Conservation (phyloP, 2,888 invertebrate genomes). For the Drosophila pseudotakahashii region DNA sequence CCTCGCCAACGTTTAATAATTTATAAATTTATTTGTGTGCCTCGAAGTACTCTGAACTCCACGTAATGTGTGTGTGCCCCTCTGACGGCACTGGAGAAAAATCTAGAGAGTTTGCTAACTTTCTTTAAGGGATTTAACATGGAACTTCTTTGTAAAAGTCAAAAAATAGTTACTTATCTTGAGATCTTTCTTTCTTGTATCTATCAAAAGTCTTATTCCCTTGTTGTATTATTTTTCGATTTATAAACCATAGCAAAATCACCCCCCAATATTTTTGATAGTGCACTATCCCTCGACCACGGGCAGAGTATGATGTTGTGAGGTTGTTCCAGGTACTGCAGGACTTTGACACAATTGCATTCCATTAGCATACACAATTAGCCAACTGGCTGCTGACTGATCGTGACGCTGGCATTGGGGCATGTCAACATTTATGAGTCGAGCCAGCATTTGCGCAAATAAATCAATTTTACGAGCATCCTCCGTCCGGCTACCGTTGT, state of each 20-base stretch:
- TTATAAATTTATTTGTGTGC: constrained; percentile 68
- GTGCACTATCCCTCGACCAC: constrained; percentile 28
- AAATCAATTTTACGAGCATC: constrained; percentile 57
- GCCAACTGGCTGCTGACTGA: constrained; percentile 52
- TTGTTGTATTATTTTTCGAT: too few relatives aligned
- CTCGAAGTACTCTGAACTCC: constrained; percentile 51
- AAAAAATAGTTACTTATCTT: too few relatives aligned
- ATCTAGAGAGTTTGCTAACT: not conserved
- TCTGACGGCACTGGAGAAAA: constrained; percentile 12
- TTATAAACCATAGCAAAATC: too few relatives aligned
- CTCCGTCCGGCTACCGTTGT: constrained; percentile 53
- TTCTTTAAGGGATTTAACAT: too few relatives aligned
- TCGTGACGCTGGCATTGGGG: constrained; percentile 43
- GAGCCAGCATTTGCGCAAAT: constrained; percentile 57
- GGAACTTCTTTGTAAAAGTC: too few relatives aligned
- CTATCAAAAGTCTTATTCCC: too few relatives aligned
- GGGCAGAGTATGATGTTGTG: constrained; percentile 33
- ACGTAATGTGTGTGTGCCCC: constrained; percentile 38
- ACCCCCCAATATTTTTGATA: constrained; percentile 6
- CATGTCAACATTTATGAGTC: constrained; percentile 58
- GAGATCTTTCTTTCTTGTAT: too few relatives aligned
- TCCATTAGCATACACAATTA: constrained; percentile 78
- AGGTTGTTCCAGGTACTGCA: constrained; percentile 64
- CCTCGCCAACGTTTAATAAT: constrained; percentile 70
- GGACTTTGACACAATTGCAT: constrained; percentile 76